A percentile compares a stretch with the other conserved stretches of the same genome.
Evolutionary conservation across 2,797 vertebrate genomes (phyloP).

Genomic region (Smutsia temminckii): DNA sequence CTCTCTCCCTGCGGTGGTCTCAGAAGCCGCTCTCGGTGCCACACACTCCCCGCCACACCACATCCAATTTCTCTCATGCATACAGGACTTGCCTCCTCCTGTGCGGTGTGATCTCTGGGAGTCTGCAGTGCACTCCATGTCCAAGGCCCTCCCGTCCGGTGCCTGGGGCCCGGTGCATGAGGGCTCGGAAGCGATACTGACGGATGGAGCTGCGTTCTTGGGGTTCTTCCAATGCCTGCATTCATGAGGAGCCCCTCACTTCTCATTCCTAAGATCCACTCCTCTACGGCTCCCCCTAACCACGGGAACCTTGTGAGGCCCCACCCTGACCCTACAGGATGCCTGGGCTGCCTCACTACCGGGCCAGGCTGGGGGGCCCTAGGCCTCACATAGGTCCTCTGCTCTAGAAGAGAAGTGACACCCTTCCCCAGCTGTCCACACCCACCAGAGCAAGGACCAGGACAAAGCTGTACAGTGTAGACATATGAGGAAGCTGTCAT

Average conservation of each 20-base stretch:
- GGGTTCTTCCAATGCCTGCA: neutral
- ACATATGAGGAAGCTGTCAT: fast-evolving
- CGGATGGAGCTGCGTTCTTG: neutral
- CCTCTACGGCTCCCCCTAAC: neutral
- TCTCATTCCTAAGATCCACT: neutral
- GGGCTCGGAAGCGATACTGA: neutral
- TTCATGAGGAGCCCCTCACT: neutral
- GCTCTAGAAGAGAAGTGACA: neutral
- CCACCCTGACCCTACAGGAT: neutral
- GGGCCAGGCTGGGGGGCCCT: neutral
- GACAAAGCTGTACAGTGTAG: neutral
- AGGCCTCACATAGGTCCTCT: neutral
- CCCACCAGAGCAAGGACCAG: neutral
- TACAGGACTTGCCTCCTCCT: neutral
- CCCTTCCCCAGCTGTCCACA: neutral
- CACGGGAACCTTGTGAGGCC: neutral
- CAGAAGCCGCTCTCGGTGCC: neutral
- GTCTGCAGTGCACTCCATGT: too few relatives aligned
- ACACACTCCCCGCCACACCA: fast-evolving
- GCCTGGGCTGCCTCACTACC: neutral
- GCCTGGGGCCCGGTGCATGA: fast-evolving
- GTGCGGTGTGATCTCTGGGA: neutral
- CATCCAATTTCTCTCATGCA: neutral
- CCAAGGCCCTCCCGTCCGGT: neutral
- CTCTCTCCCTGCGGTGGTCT: neutral